phyloP scores from a whole-genome alignment of 2,797 vertebrate species.

The Enoplosus armatus region DNA sequence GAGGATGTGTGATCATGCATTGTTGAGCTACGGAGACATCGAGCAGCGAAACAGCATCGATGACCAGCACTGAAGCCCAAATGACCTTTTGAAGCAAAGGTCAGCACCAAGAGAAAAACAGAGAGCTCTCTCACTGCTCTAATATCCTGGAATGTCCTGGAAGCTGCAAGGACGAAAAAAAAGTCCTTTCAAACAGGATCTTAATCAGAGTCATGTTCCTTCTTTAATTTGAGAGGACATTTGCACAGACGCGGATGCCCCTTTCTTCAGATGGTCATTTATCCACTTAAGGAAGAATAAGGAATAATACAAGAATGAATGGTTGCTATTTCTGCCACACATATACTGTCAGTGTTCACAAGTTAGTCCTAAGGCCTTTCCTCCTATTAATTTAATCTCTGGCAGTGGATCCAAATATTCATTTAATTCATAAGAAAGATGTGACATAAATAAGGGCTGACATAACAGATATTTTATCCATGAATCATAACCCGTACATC shows the following conservation, averaged over 20 bases:
- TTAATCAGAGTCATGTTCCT: constrained; percentile 88
- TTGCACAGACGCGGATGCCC: constrained; percentile 66
- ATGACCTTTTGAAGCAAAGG: constrained; percentile 72
- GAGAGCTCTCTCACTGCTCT: constrained; percentile 78
- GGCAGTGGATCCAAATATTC: background rate
- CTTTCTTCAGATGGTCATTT: constrained; percentile 70
- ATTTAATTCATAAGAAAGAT: background rate
- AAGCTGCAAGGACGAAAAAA: constrained; percentile 65
- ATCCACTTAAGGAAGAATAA: constrained; percentile 65
- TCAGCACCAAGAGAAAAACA: constrained; percentile 77
- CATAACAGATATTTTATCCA: background rate
- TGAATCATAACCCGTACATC: background rate
- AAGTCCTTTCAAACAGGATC: constrained; percentile 75
- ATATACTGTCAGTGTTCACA: constrained; percentile 1
- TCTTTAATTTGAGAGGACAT: constrained; percentile 82
- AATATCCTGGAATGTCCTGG: constrained; percentile 86
- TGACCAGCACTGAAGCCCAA: constrained; percentile 63
- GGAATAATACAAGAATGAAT: constrained; percentile 55
- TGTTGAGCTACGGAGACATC: constrained; percentile 24
- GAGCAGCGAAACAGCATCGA: constrained; percentile 31
- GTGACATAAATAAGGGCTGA: background rate
- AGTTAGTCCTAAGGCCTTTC: constrained; percentile 35
- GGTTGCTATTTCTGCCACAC: constrained; percentile 59
- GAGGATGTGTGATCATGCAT: constrained; percentile 17
- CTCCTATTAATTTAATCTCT: background rate